Base-by-base conservation (phyloP, 2,888 invertebrate species). In the Polia nebulosa region DNA sequence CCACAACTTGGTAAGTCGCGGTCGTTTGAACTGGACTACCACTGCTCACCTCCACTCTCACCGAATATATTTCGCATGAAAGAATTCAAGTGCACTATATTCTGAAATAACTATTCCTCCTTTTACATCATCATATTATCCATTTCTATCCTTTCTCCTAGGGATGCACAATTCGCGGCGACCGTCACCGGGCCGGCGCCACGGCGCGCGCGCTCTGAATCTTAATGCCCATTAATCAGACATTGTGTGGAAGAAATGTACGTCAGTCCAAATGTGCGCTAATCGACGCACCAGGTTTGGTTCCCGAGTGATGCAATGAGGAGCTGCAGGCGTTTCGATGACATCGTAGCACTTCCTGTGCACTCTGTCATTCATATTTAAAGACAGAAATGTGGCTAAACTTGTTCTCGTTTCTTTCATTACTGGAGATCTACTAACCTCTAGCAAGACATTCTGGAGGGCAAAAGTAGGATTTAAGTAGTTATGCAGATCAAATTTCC, bases 191-290 rank as follows among this genome's bases (percentile, higher is more conserved):
- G 41, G 66, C 73, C 80, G 85, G 87, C 86, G 88, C 87, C 85
- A 78, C 68, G 45, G 62, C 60, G 77, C 68, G 82, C 87, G 87
- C 85, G 84, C 47, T 45, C 80, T 72, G 90, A 85, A 90, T 90
- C 81, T 78, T 89, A 90, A 90, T 88, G 85, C 65, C 75, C 82
- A 85, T 86, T 90, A 90, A 90, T 90, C 87, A 88, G 89, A 79
- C 82, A 80, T 82, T 85, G 85, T 85, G 84, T 76, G 81, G 65
- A 85, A 75, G 82, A 81, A n/a, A 78, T 76, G 81, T 66, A 76
- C 74, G 59, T 73, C 72, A 73, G 69, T 63, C 53, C 70, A 52
- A 77, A 74, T 69, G 65, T 75, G 56, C 58, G 60, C 53, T 76
- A 73, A 79, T 77, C 72, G 71, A 47, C 45, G 45, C 51, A 68